These are phyloP conservation scores for Rhabditophanes sp. DNA, from an alignment of 2,888 invertebrate genomes.

Conservation along the genomic window DNA sequence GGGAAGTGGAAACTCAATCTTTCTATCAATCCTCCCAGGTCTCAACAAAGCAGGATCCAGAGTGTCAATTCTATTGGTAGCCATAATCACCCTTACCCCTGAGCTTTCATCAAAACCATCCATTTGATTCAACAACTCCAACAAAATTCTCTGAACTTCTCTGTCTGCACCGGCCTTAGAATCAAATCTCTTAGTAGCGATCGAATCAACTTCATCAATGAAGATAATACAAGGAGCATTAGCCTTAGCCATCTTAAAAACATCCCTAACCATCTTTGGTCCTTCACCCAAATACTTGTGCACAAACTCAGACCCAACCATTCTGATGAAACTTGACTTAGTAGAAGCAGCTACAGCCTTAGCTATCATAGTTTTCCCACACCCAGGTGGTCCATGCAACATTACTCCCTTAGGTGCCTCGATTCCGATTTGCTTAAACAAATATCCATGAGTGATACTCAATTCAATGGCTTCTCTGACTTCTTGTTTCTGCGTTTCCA, in stretches of 20 bases:
- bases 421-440: slow-evolving; percentile 99
- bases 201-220: too few relatives aligned
- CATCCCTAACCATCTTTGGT: slow-evolving; percentile 74
- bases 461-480: too few relatives aligned
- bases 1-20: slow-evolving; percentile 77
- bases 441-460: slow-evolving; percentile 99
- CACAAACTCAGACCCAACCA: too few relatives aligned
- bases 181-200: too few relatives aligned
- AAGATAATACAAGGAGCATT: too few relatives aligned
- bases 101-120: slow-evolving; percentile 99
- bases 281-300: slow-evolving; percentile 96
- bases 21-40: slow-evolving; percentile 92
- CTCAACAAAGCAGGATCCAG: slow-evolving; percentile 92
- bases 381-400: too few relatives aligned
- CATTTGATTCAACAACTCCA: slow-evolving; percentile 87
- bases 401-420: too few relatives aligned
- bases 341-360: too few relatives aligned
- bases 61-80: slow-evolving; percentile 91
- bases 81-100: too few relatives aligned
- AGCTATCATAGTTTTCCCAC: slow-evolving; percentile 57
- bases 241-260: slow-evolving; percentile 36
- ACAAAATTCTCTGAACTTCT: slow-evolving; percentile 96
- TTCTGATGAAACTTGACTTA: too few relatives aligned
- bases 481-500: too few relatives aligned
- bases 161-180: slow-evolving; percentile 11